phyloP scores from a whole-genome alignment of 2,888 invertebrate genomes.

The Epinotia bilunana region DNA sequence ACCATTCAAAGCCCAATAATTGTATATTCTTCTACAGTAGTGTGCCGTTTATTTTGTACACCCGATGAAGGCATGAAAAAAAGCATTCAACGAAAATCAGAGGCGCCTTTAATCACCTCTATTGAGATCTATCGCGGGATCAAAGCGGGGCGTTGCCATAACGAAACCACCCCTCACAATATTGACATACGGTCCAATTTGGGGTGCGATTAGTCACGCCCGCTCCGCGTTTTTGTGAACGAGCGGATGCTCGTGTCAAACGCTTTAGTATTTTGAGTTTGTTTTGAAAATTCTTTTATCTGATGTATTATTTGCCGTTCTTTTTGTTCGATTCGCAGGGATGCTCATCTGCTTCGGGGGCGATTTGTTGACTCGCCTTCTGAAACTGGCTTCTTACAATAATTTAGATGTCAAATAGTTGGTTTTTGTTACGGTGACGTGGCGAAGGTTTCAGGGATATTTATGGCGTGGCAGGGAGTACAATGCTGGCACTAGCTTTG shows the following conservation, averaged over 20 bases:
- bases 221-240: slow-evolving; percentile 71
- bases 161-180: slow-evolving; percentile 75
- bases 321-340: slow-evolving; percentile 72
- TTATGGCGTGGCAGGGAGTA: slow-evolving; percentile 79
- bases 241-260: slow-evolving; percentile 85
- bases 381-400: slow-evolving; percentile 72
- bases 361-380: slow-evolving; percentile 74
- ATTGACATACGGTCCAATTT: slow-evolving; percentile 75
- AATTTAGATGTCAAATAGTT: slow-evolving; percentile 84
- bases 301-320: slow-evolving; percentile 81
- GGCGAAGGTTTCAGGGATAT: slow-evolving; percentile 80
- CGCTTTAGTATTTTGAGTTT: slow-evolving; percentile 85
- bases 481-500: slow-evolving; percentile 78
- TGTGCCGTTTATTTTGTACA: slow-evolving; percentile 79
- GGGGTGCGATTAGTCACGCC: slow-evolving; percentile 66
- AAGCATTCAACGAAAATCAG: slow-evolving; percentile 83
- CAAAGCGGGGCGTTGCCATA: slow-evolving; percentile 73
- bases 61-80: slow-evolving; percentile 81
- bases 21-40: slow-evolving; percentile 85
- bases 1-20: slow-evolving; percentile 83
- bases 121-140: slow-evolving; percentile 84
- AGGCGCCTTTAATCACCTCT: slow-evolving; percentile 85
- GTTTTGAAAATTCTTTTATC: slow-evolving; percentile 85
- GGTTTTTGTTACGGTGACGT: slow-evolving; percentile 74
- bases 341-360: slow-evolving; percentile 76